Conservation (phyloP, 2,113 vertebrate genomes). For the Chaenogobius annularis region DNA sequence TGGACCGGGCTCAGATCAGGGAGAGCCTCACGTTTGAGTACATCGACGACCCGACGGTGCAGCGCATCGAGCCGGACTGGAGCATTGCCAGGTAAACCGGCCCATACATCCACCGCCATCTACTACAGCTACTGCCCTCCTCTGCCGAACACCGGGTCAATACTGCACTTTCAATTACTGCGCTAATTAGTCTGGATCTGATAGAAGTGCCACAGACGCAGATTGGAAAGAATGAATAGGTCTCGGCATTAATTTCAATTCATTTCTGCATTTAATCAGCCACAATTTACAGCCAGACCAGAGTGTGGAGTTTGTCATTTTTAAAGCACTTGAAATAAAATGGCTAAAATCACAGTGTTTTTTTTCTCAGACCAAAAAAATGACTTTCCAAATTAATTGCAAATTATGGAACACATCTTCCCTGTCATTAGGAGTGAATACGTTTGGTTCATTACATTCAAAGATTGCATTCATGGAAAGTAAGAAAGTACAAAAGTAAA, state of each 20-base stretch:
- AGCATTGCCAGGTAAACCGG: conserved; percentile 90
- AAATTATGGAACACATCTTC: background rate
- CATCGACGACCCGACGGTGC: conserved; percentile 93
- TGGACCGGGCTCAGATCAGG: conserved; percentile 88
- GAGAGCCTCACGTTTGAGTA: conserved; percentile 89
- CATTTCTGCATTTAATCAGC: background rate
- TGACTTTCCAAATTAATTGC: background rate
- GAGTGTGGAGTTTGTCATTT: too few species aligned
- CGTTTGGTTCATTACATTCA: too few species aligned
- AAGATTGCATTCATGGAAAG: too few species aligned
- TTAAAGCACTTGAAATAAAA: too few species aligned
- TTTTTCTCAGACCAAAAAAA: background rate
- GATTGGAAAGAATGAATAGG: conserved; percentile 25
- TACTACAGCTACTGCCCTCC: background rate
- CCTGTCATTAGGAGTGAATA: background rate
- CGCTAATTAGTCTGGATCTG: conserved; percentile 61
- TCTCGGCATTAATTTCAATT: background rate
- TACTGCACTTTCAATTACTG: conserved; percentile 62
- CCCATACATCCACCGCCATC: background rate
- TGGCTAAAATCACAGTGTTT: too few species aligned
- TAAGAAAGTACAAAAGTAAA: too few species aligned
- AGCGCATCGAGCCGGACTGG: conserved; percentile 94
- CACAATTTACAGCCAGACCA: background rate
- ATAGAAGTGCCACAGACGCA: conserved; percentile 42
- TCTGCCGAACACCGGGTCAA: conserved; percentile 31